Evolutionary conservation across 2,888 invertebrate species (phyloP), one percentile per base, ranked within the genome.

Genomic region (Leptinotarsa juncta): DNA sequence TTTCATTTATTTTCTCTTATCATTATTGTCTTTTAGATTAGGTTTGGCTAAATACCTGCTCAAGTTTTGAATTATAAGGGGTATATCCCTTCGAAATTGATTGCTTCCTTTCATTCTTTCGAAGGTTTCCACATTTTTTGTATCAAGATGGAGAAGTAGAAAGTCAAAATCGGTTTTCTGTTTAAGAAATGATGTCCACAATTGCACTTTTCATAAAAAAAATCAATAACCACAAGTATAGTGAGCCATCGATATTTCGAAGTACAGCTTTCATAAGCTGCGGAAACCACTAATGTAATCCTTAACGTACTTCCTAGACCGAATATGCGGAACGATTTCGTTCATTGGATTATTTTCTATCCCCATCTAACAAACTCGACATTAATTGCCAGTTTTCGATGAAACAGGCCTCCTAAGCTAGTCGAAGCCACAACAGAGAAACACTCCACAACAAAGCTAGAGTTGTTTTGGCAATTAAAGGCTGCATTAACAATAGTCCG

Each of bases 381-480:
- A 23, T 49, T 68, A 75, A 75, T 71, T 74, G 74, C 74, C 65
- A 74, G 68, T 74, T 71, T 68, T 69, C 71, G 65, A 60, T 74
- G 71, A 50, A 69, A 74, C 71, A 71, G 68, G 65, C 60, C 65
- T 71, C 62, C 53, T 26, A 67, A 71, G 74, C 68, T 62, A 65
- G 51, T 53, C 53, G 42, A 65, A 71, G 32, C 66, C 65, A 53
- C 53, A 65, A 71, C 65, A 70, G 65, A 70, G 55, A 69, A 69
- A 67, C 72, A 70, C 75, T 75, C 72, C 72, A 60, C 73, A 69
- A 74, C 70, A 67, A 72, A 65, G 60, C 72, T 70, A 50, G 67
- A 71, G 74, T 75, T 76, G 78, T 78, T 71, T 73, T 67, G 78
- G 73, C 73, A 70, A 75, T 73, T 78, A 73, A 75, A 74, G 76